phyloP scores from a whole-genome alignment of 2,113 vertebrate species.

The Vimba vimba region DNA sequence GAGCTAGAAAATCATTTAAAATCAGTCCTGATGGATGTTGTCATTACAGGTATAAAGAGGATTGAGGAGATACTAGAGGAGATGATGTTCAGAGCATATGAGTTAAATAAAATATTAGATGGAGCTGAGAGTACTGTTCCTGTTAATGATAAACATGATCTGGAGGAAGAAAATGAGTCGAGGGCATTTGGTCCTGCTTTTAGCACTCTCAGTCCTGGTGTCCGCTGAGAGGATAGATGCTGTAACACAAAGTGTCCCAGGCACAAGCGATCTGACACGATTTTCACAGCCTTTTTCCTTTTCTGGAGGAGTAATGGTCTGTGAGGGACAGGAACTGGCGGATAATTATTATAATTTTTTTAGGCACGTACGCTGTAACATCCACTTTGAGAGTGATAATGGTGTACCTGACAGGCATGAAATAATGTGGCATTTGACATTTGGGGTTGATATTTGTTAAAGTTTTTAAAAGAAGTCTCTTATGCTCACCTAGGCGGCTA shows the following conservation, averaged over 20 bases:
- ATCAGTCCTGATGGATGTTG: background rate
- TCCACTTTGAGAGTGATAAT: background rate
- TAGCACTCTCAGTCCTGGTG: background rate
- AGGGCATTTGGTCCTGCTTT: background rate
- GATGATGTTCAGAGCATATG: background rate
- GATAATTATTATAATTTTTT: background rate
- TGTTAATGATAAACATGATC: background rate
- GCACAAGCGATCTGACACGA: background rate
- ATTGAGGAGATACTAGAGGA: background rate
- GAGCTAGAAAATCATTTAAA: too few relatives aligned
- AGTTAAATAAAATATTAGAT: background rate
- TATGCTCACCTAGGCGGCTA: too few relatives aligned
- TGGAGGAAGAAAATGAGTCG: background rate
- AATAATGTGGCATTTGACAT: background rate
- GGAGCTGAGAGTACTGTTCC: background rate
- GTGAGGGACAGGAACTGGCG: background rate
- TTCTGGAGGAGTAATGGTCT: background rate
- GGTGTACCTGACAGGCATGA: background rate
- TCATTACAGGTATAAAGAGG: background rate
- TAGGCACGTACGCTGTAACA: background rate
- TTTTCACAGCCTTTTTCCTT: background rate
- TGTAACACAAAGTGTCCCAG: background rate
- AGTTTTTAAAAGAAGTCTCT: too few relatives aligned
- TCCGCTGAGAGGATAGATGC: background rate
- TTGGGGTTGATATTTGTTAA: too few relatives aligned